Evolutionary conservation across 2,888 invertebrate species (phyloP).

Genomic region (Drosophila kanekoi): DNA sequence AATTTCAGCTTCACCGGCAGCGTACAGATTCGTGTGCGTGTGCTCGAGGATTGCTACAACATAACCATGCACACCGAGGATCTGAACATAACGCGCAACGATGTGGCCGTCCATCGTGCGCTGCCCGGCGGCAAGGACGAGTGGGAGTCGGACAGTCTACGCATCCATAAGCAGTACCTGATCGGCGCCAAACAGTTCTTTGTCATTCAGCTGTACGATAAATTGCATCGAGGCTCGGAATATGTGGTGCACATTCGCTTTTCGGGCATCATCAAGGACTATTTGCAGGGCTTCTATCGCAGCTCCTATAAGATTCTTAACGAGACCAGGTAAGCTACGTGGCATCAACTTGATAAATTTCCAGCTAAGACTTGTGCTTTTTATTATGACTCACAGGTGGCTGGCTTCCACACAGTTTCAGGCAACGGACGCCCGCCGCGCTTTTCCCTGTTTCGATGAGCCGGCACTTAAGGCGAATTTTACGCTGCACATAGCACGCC

Average conservation of each 20-base stretch:
- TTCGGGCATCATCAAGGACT: slow-evolving; percentile 90
- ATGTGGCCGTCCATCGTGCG: slow-evolving; percentile 85
- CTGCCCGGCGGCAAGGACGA: slow-evolving; percentile 17
- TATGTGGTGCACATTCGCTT: slow-evolving; percentile 90
- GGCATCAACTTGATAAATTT: neutral
- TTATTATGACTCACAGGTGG: slow-evolving; percentile 87
- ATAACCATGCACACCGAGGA: slow-evolving; percentile 92
- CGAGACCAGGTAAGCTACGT: slow-evolving; percentile 87
- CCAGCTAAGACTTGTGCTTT: neutral
- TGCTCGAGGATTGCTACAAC: slow-evolving; percentile 86
- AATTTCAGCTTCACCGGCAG: slow-evolving; percentile 93
- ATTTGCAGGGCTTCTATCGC: slow-evolving; percentile 92
- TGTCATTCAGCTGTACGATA: slow-evolving; percentile 87
- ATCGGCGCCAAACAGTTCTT: slow-evolving; percentile 89
- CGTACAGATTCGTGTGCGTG: slow-evolving; percentile 88
- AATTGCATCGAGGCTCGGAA: slow-evolving; percentile 86
- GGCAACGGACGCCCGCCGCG: slow-evolving; percentile 92
- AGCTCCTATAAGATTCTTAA: slow-evolving; percentile 91
- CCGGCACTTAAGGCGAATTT: slow-evolving; percentile 93
- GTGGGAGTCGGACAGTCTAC: slow-evolving; percentile 43
- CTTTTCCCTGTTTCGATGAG: slow-evolving; percentile 95
- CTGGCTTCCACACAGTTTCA: slow-evolving; percentile 93
- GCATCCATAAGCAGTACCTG: slow-evolving; percentile 86
- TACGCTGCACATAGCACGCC: slow-evolving; percentile 91
- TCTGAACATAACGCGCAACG: slow-evolving; percentile 87